Percentiles rank a stretch among this genome's conserved stretches.
phyloP scores from a whole-genome alignment of 2,113 vertebrate genomes.

The Fulmarus glacialis region DNA sequence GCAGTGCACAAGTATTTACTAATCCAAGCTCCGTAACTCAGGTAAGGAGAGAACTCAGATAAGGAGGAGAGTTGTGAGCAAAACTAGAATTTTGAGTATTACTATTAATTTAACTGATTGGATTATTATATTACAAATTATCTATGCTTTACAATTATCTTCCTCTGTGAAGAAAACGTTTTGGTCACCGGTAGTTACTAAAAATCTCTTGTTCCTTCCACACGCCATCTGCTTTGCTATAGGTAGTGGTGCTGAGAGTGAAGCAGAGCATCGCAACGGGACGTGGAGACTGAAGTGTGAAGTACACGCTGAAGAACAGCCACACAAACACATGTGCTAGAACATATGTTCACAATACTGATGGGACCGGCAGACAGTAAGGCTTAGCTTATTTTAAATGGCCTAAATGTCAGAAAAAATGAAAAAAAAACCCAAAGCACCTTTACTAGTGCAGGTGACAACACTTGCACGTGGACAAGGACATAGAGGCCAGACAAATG shows the following conservation, averaged over 20 bases:
- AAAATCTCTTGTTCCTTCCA: background rate
- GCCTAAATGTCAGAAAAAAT: background rate
- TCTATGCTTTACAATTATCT: background rate
- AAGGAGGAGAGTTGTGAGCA: background rate
- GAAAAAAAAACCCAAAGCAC: background rate
- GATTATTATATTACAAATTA: background rate
- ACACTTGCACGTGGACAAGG: background rate
- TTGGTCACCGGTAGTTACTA: background rate
- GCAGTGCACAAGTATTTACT: background rate
- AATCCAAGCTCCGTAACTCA: background rate
- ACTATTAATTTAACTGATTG: background rate
- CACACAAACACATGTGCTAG: background rate
- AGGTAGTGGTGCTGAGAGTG: background rate
- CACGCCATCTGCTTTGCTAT: accelerated
- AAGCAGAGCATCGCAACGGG: background rate
- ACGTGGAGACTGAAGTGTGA: background rate
- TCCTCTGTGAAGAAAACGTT: background rate
- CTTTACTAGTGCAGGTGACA: background rate
- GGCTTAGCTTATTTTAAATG: background rate
- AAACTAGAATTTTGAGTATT: background rate
- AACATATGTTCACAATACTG: background rate
- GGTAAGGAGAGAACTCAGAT: background rate
- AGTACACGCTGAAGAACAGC: background rate
- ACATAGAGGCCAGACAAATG: background rate
- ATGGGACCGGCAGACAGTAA: background rate